Percentiles rank a stretch among this genome's conserved stretches.
Conservation (phyloP, 2,113 vertebrate genomes). For the Brienomyrus brachyistius region DNA sequence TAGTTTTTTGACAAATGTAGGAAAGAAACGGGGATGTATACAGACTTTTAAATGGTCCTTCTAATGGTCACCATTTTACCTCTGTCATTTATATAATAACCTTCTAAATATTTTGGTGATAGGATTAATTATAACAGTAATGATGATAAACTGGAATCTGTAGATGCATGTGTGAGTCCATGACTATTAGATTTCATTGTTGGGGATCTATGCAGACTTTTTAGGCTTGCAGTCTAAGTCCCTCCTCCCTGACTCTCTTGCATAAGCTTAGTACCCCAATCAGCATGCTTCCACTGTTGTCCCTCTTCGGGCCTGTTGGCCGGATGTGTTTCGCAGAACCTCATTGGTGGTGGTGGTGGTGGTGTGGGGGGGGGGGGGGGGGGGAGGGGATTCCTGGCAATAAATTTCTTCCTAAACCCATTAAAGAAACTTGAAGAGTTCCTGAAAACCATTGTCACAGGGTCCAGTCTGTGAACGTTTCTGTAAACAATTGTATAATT, state of each 20-base stretch:
- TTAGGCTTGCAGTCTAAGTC: background rate
- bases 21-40: background rate
- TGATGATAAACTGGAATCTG: background rate
- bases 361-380: too few relatives aligned
- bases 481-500: background rate
- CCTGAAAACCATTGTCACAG: background rate
- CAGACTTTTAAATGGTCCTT: background rate
- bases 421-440: background rate
- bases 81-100: background rate
- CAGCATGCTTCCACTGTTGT: background rate
- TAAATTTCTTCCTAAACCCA: background rate
- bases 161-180: background rate
- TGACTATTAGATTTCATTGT: background rate
- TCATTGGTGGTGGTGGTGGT: too few relatives aligned
- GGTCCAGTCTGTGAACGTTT: background rate
- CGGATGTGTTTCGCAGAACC: background rate
- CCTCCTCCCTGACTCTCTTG: background rate
- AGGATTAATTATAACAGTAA: background rate
- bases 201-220: background rate
- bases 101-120: background rate
- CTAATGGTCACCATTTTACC: background rate
- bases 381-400: background rate
- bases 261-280: background rate
- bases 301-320: background rate
- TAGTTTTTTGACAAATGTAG: background rate